phyloP scores from a whole-genome alignment of 2,797 vertebrate genomes.

The Rachycentron canadum region DNA sequence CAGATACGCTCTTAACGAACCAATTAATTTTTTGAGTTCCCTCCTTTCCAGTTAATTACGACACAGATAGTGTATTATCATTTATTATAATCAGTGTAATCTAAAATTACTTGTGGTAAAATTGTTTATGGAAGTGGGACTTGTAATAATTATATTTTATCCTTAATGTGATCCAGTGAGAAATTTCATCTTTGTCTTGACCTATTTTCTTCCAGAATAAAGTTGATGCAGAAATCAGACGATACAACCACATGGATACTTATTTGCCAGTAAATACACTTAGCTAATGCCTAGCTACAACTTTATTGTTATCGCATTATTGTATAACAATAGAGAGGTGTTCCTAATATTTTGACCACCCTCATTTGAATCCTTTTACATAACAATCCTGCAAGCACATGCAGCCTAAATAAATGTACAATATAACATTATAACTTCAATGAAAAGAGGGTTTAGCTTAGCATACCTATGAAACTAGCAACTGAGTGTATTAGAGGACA shows the following conservation, averaged over 20 bases:
- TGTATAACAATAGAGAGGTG: background rate
- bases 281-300: no score
- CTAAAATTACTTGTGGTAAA: constrained; percentile 12
- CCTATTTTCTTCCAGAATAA: no score
- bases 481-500: background rate
- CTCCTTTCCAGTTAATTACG: constrained; percentile 25
- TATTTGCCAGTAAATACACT: no score
- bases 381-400: no score
- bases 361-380: no score
- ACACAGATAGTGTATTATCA: constrained; percentile 29
- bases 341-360: background rate
- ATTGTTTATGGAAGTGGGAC: background rate
- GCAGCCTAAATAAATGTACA: no score
- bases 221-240: no score
- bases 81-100: constrained; percentile 53
- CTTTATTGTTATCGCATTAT: no score
- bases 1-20: constrained; percentile 26
- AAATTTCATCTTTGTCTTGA: background rate
- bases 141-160: background rate
- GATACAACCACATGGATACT: no score
- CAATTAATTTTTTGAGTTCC: constrained; percentile 10
- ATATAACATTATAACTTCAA: no score
- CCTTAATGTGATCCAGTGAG: background rate
- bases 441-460: no score
- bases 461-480: background rate